Conservation (phyloP, 2,113 vertebrate species). For the Lagopus leucura region DNA sequence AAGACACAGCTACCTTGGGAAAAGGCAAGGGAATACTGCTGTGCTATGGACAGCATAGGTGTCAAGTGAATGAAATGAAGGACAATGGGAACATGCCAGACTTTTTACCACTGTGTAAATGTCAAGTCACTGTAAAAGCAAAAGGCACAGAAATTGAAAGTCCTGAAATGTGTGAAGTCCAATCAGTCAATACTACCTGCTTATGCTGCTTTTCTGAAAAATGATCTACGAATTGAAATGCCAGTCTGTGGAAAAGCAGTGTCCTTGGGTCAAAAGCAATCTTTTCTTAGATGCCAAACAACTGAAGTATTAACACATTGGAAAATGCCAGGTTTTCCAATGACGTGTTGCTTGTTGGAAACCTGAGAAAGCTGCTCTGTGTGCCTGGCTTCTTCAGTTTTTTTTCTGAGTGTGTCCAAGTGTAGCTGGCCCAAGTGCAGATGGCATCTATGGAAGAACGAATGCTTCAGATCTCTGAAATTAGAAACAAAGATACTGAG, state of each 20-base stretch:
- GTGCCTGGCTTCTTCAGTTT: neutral
- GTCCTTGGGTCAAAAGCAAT: neutral
- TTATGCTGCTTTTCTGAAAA: neutral
- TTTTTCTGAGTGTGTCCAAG: neutral
- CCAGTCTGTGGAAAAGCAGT: neutral
- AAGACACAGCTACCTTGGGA: neutral
- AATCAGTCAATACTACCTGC: neutral
- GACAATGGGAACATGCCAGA: neutral
- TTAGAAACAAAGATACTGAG: neutral
- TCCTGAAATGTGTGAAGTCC: neutral
- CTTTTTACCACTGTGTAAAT: neutral
- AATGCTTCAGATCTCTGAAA: constrained; percentile 32
- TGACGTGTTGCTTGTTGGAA: neutral
- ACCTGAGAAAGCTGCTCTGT: neutral
- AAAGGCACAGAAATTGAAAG: neutral
- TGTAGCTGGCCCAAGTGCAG: neutral
- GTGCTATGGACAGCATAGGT: fast-evolving
- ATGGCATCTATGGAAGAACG: neutral
- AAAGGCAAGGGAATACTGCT: neutral
- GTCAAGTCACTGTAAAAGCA: neutral
- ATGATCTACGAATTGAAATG: neutral
- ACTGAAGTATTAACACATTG: neutral
- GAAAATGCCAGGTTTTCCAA: neutral
- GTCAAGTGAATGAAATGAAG: neutral
- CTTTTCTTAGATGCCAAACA: neutral